Evolutionary conservation across 2,113 vertebrate species (phyloP).

Genomic region (Eidolon helvum): DNA sequence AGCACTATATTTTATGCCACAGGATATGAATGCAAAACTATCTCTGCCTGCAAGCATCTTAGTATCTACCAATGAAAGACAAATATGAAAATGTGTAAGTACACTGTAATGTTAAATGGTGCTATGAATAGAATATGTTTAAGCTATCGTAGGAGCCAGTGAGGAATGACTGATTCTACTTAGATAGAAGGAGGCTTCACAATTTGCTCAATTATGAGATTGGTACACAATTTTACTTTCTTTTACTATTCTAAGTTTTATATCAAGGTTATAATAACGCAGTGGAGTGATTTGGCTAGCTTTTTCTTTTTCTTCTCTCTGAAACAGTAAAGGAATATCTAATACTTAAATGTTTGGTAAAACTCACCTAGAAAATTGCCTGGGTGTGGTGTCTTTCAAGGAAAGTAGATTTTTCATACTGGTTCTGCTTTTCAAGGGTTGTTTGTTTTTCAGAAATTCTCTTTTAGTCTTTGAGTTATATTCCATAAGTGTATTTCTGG

Average conservation of each 20-base stretch:
- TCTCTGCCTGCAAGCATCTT: neutral
- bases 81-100: neutral
- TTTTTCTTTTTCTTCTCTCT: neutral
- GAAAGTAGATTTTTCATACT: slow-evolving; percentile 2
- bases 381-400: neutral
- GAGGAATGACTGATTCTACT: neutral
- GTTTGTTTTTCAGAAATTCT: neutral
- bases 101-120: neutral
- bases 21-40: neutral
- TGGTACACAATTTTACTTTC: neutral
- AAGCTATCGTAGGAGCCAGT: neutral
- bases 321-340: neutral
- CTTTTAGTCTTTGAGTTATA: neutral
- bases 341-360: slow-evolving; percentile 17
- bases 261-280: neutral
- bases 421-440: neutral
- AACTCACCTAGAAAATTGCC: neutral
- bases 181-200: neutral
- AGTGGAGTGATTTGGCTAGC: neutral
- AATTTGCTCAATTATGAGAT: neutral
- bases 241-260: neutral
- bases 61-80: neutral
- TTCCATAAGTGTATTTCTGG: slow-evolving; percentile 46
- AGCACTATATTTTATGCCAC: neutral
- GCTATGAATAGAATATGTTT: neutral